These are phyloP conservation scores for Myocastor coypus DNA, from an alignment of 2,113 vertebrate genomes.

Conservation along the genomic window DNA sequence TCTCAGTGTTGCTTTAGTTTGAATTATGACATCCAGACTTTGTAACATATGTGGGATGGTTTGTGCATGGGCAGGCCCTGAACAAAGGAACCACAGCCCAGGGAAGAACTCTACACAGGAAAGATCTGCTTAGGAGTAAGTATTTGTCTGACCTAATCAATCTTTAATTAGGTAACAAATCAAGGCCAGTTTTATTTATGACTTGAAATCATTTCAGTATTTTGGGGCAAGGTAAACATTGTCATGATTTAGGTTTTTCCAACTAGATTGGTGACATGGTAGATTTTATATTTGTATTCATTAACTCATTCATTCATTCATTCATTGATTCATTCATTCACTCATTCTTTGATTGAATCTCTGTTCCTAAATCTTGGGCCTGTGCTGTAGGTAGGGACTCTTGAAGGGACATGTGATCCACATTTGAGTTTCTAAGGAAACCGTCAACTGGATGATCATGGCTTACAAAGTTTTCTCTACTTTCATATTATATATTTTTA, in stretches of 20 bases:
- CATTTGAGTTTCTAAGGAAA: neutral
- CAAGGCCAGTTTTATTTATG: neutral
- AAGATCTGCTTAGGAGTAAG: conserved; percentile 16
- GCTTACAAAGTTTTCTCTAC: neutral
- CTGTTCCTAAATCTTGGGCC: neutral
- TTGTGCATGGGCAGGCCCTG: neutral
- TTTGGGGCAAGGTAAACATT: neutral
- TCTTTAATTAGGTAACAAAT: neutral
- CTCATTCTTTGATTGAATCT: neutral
- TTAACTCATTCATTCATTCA: neutral
- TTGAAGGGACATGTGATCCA: neutral
- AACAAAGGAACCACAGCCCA: neutral
- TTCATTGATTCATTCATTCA: neutral
- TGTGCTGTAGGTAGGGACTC: neutral
- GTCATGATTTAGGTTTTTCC: neutral
- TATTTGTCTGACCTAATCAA: neutral
- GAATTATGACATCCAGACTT: conserved; percentile 1
- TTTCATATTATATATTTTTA: neutral
- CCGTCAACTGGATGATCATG: neutral
- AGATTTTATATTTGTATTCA: neutral
- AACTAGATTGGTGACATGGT: neutral
- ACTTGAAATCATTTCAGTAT: neutral
- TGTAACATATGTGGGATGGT: neutral
- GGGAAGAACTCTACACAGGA: neutral
- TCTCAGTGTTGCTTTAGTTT: neutral